phyloP scores from a whole-genome alignment of 1,140 invertebrate species.

The Cryptotermes secundus region DNA sequence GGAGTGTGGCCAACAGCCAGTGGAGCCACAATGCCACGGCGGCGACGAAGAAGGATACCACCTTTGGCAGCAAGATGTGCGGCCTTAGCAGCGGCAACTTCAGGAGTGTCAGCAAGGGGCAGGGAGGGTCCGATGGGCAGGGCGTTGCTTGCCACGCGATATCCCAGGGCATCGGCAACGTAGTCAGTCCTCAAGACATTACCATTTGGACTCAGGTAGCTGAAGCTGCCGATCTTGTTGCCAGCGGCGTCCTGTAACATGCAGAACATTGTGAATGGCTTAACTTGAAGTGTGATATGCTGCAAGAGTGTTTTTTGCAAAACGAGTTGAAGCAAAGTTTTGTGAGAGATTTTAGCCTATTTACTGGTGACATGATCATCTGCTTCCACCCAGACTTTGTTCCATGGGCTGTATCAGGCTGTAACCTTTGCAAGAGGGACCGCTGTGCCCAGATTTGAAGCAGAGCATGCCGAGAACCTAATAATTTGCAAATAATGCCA shows the following conservation, averaged over 20 bases:
- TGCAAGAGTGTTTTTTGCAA: too few relatives aligned
- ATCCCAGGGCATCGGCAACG: slow-evolving; percentile 52
- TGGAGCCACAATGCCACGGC: not conserved
- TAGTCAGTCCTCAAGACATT: slow-evolving; percentile 54
- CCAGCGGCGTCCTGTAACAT: slow-evolving; percentile 50
- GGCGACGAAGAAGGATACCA: slow-evolving; percentile 11
- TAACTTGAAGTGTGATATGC: too few relatives aligned
- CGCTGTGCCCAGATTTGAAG: too few relatives aligned
- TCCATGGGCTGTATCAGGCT: too few relatives aligned
- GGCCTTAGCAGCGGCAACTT: slow-evolving; percentile 42
- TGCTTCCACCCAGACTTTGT: too few relatives aligned
- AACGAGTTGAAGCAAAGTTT: too few relatives aligned
- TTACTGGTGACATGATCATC: too few relatives aligned
- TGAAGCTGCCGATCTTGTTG: slow-evolving; percentile 56
- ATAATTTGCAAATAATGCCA: too few relatives aligned
- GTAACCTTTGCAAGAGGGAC: too few relatives aligned
- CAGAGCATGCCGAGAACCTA: too few relatives aligned
- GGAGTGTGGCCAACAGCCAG: slow-evolving; percentile 18
- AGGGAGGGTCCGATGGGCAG: slow-evolving; percentile 43
- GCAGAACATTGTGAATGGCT: too few relatives aligned
- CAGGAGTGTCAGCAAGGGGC: slow-evolving; percentile 29
- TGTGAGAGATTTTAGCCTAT: too few relatives aligned
- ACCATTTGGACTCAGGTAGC: slow-evolving; percentile 56
- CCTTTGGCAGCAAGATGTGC: slow-evolving; percentile 39
- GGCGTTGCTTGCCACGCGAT: slow-evolving; percentile 54